Evolutionary conservation across 2,888 invertebrate species (phyloP), one percentile per base, ranked within the genome.

Genomic region (Scotopteryx bipunctaria): DNA sequence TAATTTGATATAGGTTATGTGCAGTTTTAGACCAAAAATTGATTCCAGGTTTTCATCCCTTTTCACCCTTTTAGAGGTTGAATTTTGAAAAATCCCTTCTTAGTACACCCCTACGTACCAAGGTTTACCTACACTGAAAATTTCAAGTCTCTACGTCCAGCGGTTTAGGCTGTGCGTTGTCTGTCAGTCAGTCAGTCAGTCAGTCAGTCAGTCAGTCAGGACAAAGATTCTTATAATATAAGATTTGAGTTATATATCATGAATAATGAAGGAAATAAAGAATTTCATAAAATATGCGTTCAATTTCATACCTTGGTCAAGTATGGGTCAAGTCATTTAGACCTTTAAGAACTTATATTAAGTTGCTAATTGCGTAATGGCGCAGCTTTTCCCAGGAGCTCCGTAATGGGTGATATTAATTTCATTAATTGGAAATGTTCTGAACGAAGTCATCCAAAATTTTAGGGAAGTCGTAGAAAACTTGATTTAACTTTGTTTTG

Each of bases 281-380:
- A 15, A 29, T 15, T 32, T 32, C 25, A 27, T 40, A 40, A 46
- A 38, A 16, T 43, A 40, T 15, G 15, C 27, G 15, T 14, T 36
- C 17, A 46, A 25, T 46, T 46, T 42, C 33, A 33, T 21, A 38
- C 33, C 21, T 16, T 38, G 41, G 40, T 45, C 44, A 36, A 36
- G 31, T 51, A 15, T n/a, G 52, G 46, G 53, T 47, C 52, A 52
- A 46, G 42, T 42, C 19, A 47, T 53, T 47, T 43, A 32, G 52
- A 36, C 29, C 21, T 47, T 50, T 33, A 38, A 43, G 42, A 27
- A 47, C 29, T 43, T 37, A 33, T 53, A 47, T 53, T 53, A 53
- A 47, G 47, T 53, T 47, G 42, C 53, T 53, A 53, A 53, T 53
- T 53, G 53, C 43, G 43, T 53, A 47, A 53, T 47, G 46, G 46